Percentiles rank a stretch among this genome's conserved stretches.
These are phyloP conservation scores for Drosophila subsilvestris DNA, from an alignment of 2,888 invertebrate species.

Conservation along the genomic window DNA sequence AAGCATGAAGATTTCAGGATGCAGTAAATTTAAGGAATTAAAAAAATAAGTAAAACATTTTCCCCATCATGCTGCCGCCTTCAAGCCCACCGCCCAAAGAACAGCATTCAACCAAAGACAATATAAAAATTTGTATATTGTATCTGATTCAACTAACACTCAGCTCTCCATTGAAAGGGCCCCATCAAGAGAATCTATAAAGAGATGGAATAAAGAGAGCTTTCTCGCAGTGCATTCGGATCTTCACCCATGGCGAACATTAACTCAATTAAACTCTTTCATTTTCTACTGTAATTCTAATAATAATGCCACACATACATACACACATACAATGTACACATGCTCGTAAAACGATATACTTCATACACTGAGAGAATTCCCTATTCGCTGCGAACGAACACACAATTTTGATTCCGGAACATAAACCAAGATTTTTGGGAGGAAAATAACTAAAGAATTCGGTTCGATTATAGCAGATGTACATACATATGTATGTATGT, in stretches of 20 bases:
- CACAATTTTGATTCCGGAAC: not conserved
- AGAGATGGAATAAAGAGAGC: slow-evolving; percentile 23
- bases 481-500: not conserved
- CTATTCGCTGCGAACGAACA: not conserved
- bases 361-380: not conserved
- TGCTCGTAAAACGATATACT: too few species aligned
- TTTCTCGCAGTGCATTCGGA: slow-evolving; percentile 5
- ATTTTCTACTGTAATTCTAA: slow-evolving; percentile 32
- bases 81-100: too few species aligned
- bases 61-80: too few species aligned
- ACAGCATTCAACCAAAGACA: too few species aligned
- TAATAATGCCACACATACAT: slow-evolving; percentile 9
- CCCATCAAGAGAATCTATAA: slow-evolving; percentile 25
- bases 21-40: too few species aligned
- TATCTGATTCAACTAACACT: slow-evolving; percentile 19
- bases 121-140: too few species aligned
- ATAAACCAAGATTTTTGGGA: too few species aligned
- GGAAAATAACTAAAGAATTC: too few species aligned
- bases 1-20: too few species aligned
- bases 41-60: too few species aligned
- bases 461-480: too few species aligned
- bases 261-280: slow-evolving; percentile 64
- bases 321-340: slow-evolving; percentile 2
- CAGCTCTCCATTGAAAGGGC: slow-evolving; percentile 25
- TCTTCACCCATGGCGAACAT: slow-evolving; percentile 41